Evolutionary conservation across 1,140 invertebrate genomes (phyloP).

Genomic region (Mercenaria mercenaria): DNA sequence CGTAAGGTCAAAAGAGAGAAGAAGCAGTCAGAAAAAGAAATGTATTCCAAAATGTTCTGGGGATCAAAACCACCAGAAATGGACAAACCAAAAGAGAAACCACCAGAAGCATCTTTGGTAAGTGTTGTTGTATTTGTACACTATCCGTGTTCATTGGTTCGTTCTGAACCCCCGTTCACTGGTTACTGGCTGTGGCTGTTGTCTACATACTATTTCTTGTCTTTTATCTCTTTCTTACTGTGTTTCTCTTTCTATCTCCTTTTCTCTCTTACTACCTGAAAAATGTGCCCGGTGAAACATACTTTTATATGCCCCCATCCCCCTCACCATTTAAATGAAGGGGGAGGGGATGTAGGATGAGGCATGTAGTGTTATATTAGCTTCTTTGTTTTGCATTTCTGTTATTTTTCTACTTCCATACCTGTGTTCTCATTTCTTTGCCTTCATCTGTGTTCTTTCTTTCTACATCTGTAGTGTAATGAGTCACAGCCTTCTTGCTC

Average conservation of each 20-base stretch:
- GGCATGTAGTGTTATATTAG: too few species aligned
- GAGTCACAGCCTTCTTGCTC: too few species aligned
- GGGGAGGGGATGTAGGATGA: too few species aligned
- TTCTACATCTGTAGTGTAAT: neutral
- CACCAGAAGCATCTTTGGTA: constrained; percentile 14
- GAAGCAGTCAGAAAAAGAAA: constrained; percentile 36
- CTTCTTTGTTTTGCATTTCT: neutral
- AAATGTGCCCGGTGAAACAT: too few species aligned
- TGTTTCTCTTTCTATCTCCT: neutral
- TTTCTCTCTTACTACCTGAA: neutral
- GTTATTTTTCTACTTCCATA: neutral
- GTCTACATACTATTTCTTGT: neutral
- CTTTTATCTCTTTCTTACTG: neutral
- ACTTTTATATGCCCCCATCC: too few species aligned
- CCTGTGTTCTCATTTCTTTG: neutral
- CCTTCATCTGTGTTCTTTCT: neutral
- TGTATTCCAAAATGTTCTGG: constrained; percentile 67
- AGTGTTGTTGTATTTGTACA: neutral
- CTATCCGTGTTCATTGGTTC: too few species aligned
- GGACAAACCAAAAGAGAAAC: neutral
- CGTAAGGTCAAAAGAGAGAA: constrained; percentile 27
- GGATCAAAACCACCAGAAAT: constrained; percentile 47
- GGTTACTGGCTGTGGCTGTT: neutral
- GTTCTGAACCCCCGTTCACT: too few species aligned
- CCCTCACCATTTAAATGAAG: too few species aligned